These are phyloP conservation scores for Tetanocera ferruginea DNA, from an alignment of 2,888 invertebrate species.

Conservation along the genomic window DNA sequence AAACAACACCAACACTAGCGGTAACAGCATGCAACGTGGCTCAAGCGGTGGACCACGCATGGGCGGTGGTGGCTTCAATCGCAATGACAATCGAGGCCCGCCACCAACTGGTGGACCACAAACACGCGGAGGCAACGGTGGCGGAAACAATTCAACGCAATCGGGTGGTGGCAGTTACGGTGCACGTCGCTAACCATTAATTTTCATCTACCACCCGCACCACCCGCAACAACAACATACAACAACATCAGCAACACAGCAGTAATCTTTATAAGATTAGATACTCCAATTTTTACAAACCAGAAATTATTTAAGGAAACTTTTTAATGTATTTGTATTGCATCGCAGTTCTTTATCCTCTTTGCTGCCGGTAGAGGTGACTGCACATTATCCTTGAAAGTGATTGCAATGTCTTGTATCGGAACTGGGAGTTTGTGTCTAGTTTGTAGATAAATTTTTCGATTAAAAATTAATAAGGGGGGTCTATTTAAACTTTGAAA, in stretches of 20 bases:
- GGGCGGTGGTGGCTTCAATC: conserved; percentile 59
- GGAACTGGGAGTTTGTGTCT: conserved; percentile 16
- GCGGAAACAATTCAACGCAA: conserved; percentile 61
- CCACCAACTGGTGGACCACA: conserved; percentile 62
- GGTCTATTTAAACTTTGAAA: too few species aligned
- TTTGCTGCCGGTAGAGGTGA: background rate
- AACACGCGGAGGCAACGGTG: conserved; percentile 59
- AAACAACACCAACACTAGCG: conserved; percentile 56
- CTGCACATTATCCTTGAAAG: background rate
- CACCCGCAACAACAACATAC: conserved; percentile 47
- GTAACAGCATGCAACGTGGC: conserved; percentile 61
- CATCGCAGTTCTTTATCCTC: conserved; percentile 14
- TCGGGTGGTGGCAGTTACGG: conserved; percentile 61
- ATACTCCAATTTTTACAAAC: conserved; percentile 33
- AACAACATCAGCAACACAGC: conserved; percentile 53
- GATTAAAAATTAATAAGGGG: background rate
- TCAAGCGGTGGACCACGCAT: conserved; percentile 59
- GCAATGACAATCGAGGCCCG: conserved; percentile 67
- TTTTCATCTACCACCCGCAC: conserved; percentile 55
- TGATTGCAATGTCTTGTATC: conserved; percentile 13
- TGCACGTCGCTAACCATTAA: conserved; percentile 66
- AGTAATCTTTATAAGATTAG: conserved; percentile 54
- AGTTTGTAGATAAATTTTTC: conserved; percentile 29
- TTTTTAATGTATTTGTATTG: conserved; percentile 29
- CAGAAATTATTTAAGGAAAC: conserved; percentile 29